Base-by-base conservation (phyloP, 2,797 vertebrate species). In the Denticeps clupeoides region DNA sequence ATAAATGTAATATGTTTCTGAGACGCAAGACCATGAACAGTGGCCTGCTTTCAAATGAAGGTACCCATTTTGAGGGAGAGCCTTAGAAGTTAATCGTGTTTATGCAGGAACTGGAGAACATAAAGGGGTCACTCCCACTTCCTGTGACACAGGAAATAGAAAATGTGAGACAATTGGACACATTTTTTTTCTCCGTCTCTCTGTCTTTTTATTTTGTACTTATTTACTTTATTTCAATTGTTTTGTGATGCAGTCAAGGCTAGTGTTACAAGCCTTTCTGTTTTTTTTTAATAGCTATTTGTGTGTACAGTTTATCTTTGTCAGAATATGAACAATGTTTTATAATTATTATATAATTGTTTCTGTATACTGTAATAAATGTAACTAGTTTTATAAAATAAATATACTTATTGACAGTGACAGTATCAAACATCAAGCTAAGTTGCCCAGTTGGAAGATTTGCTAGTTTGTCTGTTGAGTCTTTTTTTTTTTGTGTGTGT, bases 321-420 rank as follows among this genome's bases (percentile, higher is more conserved):
- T 18, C 7, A 7, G 37, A 7, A 35, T 51, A 41, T 53, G 42
- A 59, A 53, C 59, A 54, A 55, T 57, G 56, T 31, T 67, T 52
- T 56, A 70, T 47, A 60, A 54, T 57, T 44, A 65, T 67, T 65
- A 56, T 73, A 72, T 75, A 78, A 56, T 27, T 19, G 52, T 59
- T 47, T 47, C 70, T 75, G 64, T 72, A 66, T 64, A 59, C 16
- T 58, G 47, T 50, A 51, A 55, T 72, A 69, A 69, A 69, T 76
- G 58, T 71, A 64, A 72, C 59, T 80, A 78, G 73, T 81, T 83
- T 80, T 81, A 72, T 78, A 72, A 72, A 83, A 82, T 73, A 77
- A 78, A 85, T 44, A 50, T 62, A 73, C 48, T 63, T 63, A 45
- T 18, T 42, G 51, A 53, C 66, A 18, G 64, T 60, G 7, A 45